phyloP scores from a whole-genome alignment of 2,888 invertebrate genomes.

The Frankliniella intonsa region DNA sequence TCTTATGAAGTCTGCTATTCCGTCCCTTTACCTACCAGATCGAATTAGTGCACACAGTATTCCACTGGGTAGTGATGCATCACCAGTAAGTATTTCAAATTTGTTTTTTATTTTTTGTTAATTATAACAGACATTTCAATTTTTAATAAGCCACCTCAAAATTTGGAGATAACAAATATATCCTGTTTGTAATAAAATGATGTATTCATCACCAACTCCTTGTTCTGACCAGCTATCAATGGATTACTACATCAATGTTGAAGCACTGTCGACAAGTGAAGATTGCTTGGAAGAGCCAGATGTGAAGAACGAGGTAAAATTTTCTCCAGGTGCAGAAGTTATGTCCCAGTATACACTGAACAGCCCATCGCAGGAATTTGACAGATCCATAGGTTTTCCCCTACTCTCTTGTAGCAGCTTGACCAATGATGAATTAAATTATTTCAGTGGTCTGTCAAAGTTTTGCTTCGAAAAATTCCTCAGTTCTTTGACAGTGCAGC shows the following conservation, averaged over 20 bases:
- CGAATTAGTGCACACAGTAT: too few species aligned
- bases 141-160: too few species aligned
- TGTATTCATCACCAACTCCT: too few species aligned
- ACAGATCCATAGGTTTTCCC: too few species aligned
- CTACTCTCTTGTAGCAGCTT: not conserved
- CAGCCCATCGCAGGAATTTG: too few species aligned
- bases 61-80: too few species aligned
- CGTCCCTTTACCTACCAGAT: not conserved
- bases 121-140: too few species aligned
- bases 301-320: not conserved
- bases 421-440: not conserved
- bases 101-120: too few species aligned
- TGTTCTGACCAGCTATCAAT: too few species aligned
- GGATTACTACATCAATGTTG: not conserved
- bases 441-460: not conserved
- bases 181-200: too few species aligned
- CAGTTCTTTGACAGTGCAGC: not conserved
- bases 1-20: not conserved
- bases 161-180: too few species aligned
- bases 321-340: not conserved
- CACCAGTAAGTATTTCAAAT: too few species aligned
- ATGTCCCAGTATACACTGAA: not conserved
- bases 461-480: not conserved
- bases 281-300: not conserved
- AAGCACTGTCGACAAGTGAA: not conserved